Evolutionary conservation across 2,888 invertebrate species (phyloP).

Genomic region (Nemotelus nigrinus): DNA sequence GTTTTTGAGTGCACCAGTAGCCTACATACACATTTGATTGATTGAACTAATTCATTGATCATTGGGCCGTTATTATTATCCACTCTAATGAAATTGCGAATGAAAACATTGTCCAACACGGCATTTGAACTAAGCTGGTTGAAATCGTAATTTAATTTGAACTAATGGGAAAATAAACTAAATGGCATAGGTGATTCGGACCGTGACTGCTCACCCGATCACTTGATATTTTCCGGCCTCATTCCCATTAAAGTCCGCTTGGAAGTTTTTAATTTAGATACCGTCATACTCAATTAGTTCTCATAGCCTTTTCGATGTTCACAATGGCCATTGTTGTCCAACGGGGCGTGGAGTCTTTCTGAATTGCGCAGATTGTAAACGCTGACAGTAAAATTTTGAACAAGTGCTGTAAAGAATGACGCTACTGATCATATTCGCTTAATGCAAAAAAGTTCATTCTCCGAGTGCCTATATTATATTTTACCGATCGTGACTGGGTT

Average conservation of each 20-base stretch:
- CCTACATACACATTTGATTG: not conserved
- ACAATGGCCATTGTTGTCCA: conserved; percentile 31
- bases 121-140: not conserved
- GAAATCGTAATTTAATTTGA: not conserved
- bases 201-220: conserved; percentile 20
- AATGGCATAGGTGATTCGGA: not conserved
- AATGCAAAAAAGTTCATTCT: no score
- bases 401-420: no score
- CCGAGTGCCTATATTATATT: no score
- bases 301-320: conserved; percentile 19
- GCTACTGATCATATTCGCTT: no score
- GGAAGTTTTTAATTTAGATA: conserved; percentile 1
- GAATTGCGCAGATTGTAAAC: no score
- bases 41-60: conserved; percentile 21
- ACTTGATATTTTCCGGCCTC: conserved; percentile 29
- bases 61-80: not conserved
- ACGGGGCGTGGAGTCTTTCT: not conserved
- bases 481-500: no score
- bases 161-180: not conserved
- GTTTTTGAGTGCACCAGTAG: not conserved
- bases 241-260: conserved; percentile 4
- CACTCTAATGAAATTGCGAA: not conserved
- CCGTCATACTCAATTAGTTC: conserved; percentile 16
- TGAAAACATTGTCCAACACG: not conserved
- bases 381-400: no score